Percentiles rank a stretch among this genome's conserved stretches.
These are phyloP conservation scores for Napeogenes sylphis DNA, from an alignment of 2,888 invertebrate species.

Conservation along the genomic window DNA sequence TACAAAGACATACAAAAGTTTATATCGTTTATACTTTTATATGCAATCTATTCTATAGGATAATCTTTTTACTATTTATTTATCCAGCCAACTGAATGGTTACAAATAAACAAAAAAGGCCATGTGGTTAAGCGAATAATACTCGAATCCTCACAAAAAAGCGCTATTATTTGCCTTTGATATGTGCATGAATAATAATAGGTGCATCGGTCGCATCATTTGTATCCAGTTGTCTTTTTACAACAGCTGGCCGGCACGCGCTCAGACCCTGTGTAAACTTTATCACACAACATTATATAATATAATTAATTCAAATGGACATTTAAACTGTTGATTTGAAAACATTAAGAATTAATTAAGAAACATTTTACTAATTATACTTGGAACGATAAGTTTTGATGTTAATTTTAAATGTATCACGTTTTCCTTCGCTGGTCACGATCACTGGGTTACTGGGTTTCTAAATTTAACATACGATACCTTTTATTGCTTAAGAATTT, in stretches of 20 bases:
- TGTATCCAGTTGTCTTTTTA: conserved; percentile 48
- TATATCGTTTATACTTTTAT: background rate
- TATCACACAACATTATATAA: conserved; percentile 13
- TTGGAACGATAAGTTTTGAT: conserved; percentile 8
- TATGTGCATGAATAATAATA: conserved; percentile 50
- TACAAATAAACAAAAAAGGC: conserved; percentile 22
- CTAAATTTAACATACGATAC: conserved; percentile 36
- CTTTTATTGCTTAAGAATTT: background rate
- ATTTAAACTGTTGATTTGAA: conserved; percentile 53
- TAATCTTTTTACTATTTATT: background rate
- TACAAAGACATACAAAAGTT: too few species aligned
- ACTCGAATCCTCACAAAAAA: conserved; percentile 40
- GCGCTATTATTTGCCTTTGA: conserved; percentile 52
- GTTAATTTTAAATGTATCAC: conserved; percentile 46
- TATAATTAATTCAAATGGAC: conserved; percentile 51
- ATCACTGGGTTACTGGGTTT: conserved; percentile 36
- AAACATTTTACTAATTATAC: background rate
- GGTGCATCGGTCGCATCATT: conserved; percentile 42
- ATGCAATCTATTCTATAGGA: background rate
- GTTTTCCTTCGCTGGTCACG: conserved; percentile 43
- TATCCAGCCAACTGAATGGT: conserved; percentile 6
- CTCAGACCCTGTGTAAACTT: conserved; percentile 16
- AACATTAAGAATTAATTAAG: conserved; percentile 55
- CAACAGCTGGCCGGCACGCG: conserved; percentile 50
- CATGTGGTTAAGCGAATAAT: conserved; percentile 33